These are phyloP conservation scores for Anarsia innoxiella DNA, from an alignment of 2,888 invertebrate species.

Conservation along the genomic window DNA sequence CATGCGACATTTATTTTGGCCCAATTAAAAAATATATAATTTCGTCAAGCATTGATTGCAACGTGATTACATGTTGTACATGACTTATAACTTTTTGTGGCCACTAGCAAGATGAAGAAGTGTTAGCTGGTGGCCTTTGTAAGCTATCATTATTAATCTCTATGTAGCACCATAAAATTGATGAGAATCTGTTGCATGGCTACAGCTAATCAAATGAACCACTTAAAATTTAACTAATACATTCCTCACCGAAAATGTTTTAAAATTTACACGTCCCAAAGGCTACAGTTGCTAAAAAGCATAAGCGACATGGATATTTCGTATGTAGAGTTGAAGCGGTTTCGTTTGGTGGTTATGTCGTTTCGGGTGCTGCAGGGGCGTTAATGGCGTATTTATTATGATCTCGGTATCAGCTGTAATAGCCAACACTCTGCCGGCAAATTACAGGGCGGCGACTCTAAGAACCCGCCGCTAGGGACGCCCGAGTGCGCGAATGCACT, in stretches of 20 bases:
- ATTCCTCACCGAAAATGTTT: slow-evolving; percentile 36
- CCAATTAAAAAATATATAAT: slow-evolving; percentile 3
- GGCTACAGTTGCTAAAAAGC: slow-evolving; percentile 13
- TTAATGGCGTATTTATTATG: slow-evolving; percentile 76
- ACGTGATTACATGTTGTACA: slow-evolving; percentile 2
- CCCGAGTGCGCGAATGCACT: slow-evolving; percentile 33
- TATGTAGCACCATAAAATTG: not conserved
- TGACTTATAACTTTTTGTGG: slow-evolving; percentile 1
- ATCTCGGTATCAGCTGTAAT: slow-evolving; percentile 73
- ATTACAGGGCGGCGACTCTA: slow-evolving; percentile 72
- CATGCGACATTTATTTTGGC: slow-evolving; percentile 25
- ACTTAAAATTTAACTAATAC: slow-evolving; percentile 31
- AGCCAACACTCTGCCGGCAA: slow-evolving; percentile 73
- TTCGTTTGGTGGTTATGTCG: slow-evolving; percentile 49
- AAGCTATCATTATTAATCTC: slow-evolving; percentile 6
- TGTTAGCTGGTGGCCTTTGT: slow-evolving; percentile 3
- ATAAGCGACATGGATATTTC: slow-evolving; percentile 16
- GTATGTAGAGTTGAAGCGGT: slow-evolving; percentile 21
- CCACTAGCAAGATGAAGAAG: slow-evolving; percentile 1
- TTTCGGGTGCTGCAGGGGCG: slow-evolving; percentile 72
- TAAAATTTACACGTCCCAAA: slow-evolving; percentile 42
- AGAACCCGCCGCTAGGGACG: slow-evolving; percentile 54
- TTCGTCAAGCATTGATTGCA: not conserved
- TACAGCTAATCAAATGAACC: slow-evolving; percentile 20
- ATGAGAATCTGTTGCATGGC: slow-evolving; percentile 13